These are phyloP conservation scores for Plebejus anna DNA, from an alignment of 2,888 invertebrate genomes.

Conservation along the genomic window DNA sequence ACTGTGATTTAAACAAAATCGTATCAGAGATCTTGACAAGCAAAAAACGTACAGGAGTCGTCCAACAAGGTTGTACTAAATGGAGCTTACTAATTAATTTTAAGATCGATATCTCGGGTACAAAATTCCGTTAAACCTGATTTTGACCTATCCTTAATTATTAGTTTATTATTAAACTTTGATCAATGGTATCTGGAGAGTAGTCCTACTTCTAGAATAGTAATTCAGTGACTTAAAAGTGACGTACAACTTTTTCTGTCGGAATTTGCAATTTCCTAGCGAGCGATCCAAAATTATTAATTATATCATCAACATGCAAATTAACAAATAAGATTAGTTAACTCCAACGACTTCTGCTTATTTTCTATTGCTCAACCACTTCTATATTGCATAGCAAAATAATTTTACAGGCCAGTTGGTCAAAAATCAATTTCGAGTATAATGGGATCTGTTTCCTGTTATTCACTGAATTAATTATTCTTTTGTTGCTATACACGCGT, in stretches of 20 bases:
- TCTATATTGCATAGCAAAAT: not conserved
- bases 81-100: constrained; percentile 29
- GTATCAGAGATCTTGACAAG: not conserved
- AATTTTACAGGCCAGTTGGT: constrained; percentile 2
- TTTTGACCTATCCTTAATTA: constrained; percentile 1
- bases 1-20: not conserved
- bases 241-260: no score
- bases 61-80: constrained; percentile 7
- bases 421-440: constrained; percentile 7
- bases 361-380: not conserved
- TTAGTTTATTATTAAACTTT: not conserved
- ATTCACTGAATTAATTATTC: constrained; percentile 65
- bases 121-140: constrained; percentile 13
- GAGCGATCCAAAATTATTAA: not conserved
- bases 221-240: not conserved
- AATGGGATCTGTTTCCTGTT: not conserved
- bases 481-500: constrained; percentile 59
- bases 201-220: not conserved
- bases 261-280: not conserved
- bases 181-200: not conserved
- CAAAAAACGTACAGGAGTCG: constrained; percentile 24
- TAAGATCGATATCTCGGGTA: constrained; percentile 25
- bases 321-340: no score
- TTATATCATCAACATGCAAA: not conserved
- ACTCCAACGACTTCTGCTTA: not conserved